Conservation (phyloP, 2,113 vertebrate genomes). For the Bubo bubo region DNA sequence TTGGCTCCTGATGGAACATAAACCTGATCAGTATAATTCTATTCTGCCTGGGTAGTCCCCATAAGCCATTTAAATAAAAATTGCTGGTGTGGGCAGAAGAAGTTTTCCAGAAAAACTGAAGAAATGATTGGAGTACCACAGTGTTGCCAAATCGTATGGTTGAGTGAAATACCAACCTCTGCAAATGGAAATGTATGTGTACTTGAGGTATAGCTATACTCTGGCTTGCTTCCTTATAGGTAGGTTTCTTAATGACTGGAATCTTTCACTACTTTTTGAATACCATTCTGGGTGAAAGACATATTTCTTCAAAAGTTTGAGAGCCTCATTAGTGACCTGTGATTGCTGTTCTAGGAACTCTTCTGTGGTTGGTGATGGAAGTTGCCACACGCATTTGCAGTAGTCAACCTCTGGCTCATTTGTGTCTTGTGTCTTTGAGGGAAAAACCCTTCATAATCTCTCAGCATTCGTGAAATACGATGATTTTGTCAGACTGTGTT, state of each 20-base stretch:
- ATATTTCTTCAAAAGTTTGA: not conserved
- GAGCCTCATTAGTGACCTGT: not conserved
- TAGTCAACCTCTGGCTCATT: not conserved
- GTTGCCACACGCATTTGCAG: not conserved
- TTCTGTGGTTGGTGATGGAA: not conserved
- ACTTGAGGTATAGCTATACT: not conserved
- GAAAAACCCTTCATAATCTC: not conserved
- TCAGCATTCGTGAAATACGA: not conserved
- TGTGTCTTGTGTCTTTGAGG: not conserved
- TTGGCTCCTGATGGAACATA: not conserved
- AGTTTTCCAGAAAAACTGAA: not conserved
- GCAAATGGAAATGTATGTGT: not conserved
- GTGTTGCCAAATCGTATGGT: not conserved
- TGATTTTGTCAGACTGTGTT: conserved; percentile 16
- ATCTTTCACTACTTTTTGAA: not conserved
- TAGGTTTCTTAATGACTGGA: conserved; percentile 3
- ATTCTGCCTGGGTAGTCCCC: not conserved
- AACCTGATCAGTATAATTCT: not conserved
- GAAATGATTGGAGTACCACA: not conserved
- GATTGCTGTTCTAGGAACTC: not conserved
- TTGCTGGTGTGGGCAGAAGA: not conserved
- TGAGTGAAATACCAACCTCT: not conserved
- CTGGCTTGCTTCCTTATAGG: not conserved
- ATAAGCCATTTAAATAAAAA: not conserved
- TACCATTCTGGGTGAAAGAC: not conserved